Conservation (phyloP, 2,797 vertebrate species). For the Tinamus major region DNA sequence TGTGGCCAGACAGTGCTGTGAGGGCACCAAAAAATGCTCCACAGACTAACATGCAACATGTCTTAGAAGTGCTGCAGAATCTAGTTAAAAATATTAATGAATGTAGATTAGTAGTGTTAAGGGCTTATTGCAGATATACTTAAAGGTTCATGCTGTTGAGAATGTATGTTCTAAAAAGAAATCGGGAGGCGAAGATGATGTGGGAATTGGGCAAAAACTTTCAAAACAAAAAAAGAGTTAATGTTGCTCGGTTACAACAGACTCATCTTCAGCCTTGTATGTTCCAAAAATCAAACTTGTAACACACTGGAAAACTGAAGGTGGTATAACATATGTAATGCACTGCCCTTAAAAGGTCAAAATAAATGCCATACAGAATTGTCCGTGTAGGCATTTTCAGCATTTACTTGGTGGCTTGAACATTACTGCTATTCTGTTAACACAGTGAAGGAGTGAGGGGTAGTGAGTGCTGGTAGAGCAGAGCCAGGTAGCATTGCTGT, state of each 20-base stretch:
- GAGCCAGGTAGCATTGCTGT: neutral
- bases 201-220: neutral
- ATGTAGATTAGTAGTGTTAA: neutral
- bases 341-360: neutral
- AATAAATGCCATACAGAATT: neutral
- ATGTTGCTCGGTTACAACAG: neutral
- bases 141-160: neutral
- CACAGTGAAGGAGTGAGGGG: neutral
- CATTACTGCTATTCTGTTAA: neutral
- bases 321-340: neutral
- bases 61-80: neutral
- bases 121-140: accelerated
- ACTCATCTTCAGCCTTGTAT: neutral
- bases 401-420: neutral
- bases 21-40: neutral
- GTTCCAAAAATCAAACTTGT: neutral
- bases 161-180: neutral
- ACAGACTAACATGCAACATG: neutral
- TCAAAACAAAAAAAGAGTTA: neutral
- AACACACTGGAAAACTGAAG: neutral
- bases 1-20: neutral
- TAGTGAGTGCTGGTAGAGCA: neutral
- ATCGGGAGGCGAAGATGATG: neutral
- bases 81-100: neutral
- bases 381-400: neutral